These are phyloP conservation scores for Leptinotarsa juncta DNA, from an alignment of 2,888 invertebrate species.

Conservation along the genomic window DNA sequence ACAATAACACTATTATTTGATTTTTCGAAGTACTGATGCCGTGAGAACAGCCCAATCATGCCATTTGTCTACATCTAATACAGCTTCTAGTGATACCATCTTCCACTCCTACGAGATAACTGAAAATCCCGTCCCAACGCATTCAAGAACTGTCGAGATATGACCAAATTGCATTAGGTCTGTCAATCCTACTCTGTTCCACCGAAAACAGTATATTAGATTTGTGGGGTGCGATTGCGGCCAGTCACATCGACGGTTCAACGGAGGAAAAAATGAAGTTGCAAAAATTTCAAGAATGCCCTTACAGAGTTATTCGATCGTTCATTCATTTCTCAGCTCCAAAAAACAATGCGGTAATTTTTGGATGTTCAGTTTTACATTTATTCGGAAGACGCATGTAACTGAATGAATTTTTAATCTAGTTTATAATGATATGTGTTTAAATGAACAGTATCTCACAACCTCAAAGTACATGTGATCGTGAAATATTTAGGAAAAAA, in stretches of 20 bases:
- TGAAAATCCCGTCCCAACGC: constrained; percentile 47
- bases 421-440: too few species aligned
- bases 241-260: constrained; percentile 13
- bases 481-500: too few species aligned
- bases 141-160: constrained; percentile 49
- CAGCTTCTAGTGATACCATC: constrained; percentile 49
- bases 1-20: constrained; percentile 50
- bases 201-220: constrained; percentile 32
- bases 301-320: neutral
- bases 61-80: constrained; percentile 49
- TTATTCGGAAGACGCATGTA: too few species aligned
- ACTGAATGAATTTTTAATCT: too few species aligned
- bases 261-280: constrained; percentile 12
- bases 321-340: too few species aligned
- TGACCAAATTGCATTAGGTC: constrained; percentile 50
- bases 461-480: too few species aligned
- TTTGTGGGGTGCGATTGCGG: constrained; percentile 25
- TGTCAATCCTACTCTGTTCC: constrained; percentile 42
- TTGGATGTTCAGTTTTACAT: too few species aligned
- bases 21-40: constrained; percentile 46
- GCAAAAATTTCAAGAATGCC: constrained; percentile 1
- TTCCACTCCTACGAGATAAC: constrained; percentile 44
- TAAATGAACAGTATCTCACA: too few species aligned
- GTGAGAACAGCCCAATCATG: constrained; percentile 51
- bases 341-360: too few species aligned